Evolutionary conservation across 30 jellyfish, hydroid and myxozoan genomes (phyloP), one percentile per base, ranked within the genome.

Genomic region (Aurelia coerulea): DNA sequence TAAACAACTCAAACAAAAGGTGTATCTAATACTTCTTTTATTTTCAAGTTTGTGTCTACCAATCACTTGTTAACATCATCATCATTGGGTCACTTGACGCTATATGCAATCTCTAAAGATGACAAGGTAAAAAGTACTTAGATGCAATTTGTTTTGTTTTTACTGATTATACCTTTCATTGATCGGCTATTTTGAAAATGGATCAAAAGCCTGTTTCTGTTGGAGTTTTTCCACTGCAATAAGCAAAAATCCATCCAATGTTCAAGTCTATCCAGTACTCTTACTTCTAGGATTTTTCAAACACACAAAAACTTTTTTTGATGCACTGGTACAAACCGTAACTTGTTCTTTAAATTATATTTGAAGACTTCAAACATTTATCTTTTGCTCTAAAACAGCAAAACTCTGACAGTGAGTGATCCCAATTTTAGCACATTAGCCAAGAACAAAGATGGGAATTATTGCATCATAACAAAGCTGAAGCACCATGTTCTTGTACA

Each of bases 1-100:
- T 14, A 46, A 46, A 9, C 56, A 46, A 37, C 3, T 37, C 49
- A 37, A 5, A 37, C 5, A 5, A 37, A 37, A 37, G 29, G 29
- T 23, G 29, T 23, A 46, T 46, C 12, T 46, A 46, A 46, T 46
- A 3, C 17, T 32, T 13, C 0, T 71, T 12, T 37, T 64, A 14
- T 68, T 32, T 75, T 37, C 15, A 16, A 87, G 96, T 87, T 87
- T 87, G 66, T 87, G 16, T 35, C 85, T 29, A n/a, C 79, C 33
- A 58, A 60, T 69, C 80, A 62, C 35, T 75, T 87, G 35, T 54
- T 87, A 60, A 76, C 96, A 10, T 66, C 90, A 19, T 87, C 96
- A 65, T 76, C 96, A 8, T 8, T 42, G 72, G 96, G 91, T 34
- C 53, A 59, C 42, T 80, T 87, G 62, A 56, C 66, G 1, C n/a